These are phyloP conservation scores for Sparidentex hasta DNA, from an alignment of 2,797 vertebrate species.

Conservation along the genomic window DNA sequence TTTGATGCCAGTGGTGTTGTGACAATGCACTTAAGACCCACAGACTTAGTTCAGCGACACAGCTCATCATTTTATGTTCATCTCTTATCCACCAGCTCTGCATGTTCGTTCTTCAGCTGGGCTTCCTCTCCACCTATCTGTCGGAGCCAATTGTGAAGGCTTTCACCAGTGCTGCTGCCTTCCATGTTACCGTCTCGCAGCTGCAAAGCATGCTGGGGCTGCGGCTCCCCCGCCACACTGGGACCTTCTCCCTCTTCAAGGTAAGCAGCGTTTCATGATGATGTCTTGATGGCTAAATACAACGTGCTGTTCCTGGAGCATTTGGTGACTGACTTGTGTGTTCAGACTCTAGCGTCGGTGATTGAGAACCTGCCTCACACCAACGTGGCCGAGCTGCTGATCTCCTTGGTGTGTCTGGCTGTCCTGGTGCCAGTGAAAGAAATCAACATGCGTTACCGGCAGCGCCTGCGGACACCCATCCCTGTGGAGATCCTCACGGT, in stretches of 20 bases:
- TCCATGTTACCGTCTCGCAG: constrained; percentile 94
- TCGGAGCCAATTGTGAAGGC: constrained; percentile 95
- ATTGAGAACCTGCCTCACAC: constrained; percentile 89
- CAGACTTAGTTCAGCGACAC: neutral
- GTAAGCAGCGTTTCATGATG: constrained; percentile 63
- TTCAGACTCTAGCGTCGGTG: constrained; percentile 91
- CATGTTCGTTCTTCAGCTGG: constrained; percentile 93
- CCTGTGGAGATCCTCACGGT: constrained; percentile 92
- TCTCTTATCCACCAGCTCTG: constrained; percentile 83
- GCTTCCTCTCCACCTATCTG: constrained; percentile 93
- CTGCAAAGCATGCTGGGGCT: constrained; percentile 93
- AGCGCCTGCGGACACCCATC: constrained; percentile 89
- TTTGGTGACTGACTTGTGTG: constrained; percentile 21
- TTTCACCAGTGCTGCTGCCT: constrained; percentile 93
- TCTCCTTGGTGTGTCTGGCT: constrained; percentile 90
- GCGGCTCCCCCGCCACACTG: constrained; percentile 89
- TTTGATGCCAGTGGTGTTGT: too few species aligned
- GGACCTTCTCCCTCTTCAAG: constrained; percentile 93
- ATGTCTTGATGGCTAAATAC: neutral
- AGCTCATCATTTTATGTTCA: neutral
- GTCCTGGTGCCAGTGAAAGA: constrained; percentile 93
- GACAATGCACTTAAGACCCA: too few species aligned
- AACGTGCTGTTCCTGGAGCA: neutral
- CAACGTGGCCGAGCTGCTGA: constrained; percentile 90
- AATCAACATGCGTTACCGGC: constrained; percentile 90